Evolutionary conservation across 2,113 vertebrate species (phyloP), one percentile per base, ranked within the genome.

Genomic region (Hyaena hyaena): DNA sequence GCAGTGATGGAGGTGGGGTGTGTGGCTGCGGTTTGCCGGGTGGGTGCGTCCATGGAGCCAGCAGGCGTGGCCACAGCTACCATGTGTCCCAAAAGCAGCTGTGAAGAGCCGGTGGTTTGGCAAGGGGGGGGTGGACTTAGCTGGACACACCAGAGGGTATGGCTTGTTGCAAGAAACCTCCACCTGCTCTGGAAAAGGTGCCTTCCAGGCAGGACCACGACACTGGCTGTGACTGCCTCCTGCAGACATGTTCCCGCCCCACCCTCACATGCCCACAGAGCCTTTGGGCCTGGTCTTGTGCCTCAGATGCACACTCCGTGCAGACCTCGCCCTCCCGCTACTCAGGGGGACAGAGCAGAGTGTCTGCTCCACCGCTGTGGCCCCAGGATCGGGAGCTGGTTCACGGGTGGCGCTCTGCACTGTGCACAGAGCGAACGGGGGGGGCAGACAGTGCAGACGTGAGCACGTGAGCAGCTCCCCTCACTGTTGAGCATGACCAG

Each of bases 1-100:
- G 48, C 6, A 2, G 16, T 16, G 24, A 10, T 16, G 55, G 24
- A 2, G n/a, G n/a, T 0, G 26, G 10, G 1, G 14, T 14, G 43
- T 14, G 74, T 24, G 26, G 23, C 66, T 6, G 39, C 1, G 9
- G 53, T 1, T 33, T 3, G 53, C 28, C 2, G 10, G 71, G 5
- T 12, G 15, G 11, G 16, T 7, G 8, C 7, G 0, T 33, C 84
- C 24, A 2, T 58, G 23, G 61, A 2, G 24, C 8, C 15, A 21
- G 10, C 69, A 77, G 92, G 48, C 7, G 0, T 23, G 9, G 48
- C 35, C 69, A 0, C 31, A 2, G 66, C 15, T 12, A 24, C 45
- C n/a, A 4, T 4, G 17, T 16, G 23, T 23, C 26, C 23, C 0
- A 5, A 24, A 58, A 21, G 88, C 24, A 5, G 28, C 39, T 50